Percentiles rank a stretch among this genome's conserved stretches.
These are phyloP conservation scores for Pseudobourletiella spinata DNA, from an alignment of 1,140 invertebrate species.

Conservation along the genomic window DNA sequence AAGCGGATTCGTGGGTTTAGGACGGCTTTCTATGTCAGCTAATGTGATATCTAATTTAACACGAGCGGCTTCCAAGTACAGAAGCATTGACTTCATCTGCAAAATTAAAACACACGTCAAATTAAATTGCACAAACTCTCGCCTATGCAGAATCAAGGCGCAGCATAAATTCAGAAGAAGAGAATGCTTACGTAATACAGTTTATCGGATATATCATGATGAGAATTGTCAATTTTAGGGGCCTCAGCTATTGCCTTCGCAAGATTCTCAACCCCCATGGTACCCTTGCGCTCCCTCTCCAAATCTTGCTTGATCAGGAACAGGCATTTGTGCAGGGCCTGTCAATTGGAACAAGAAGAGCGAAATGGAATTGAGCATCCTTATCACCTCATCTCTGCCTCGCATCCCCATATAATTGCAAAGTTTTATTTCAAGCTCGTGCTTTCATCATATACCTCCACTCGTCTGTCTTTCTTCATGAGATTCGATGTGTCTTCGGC, in stretches of 20 bases:
- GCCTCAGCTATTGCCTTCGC: constrained; percentile 81
- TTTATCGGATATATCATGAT: constrained; percentile 85
- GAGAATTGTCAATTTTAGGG: constrained; percentile 82
- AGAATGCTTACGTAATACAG: constrained; percentile 76
- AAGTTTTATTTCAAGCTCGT: too few species aligned
- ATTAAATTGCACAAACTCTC: too few species aligned
- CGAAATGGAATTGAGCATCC: too few species aligned
- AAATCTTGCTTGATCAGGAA: constrained; percentile 74
- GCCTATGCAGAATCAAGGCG: too few species aligned
- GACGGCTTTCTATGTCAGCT: constrained; percentile 66
- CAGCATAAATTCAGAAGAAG: too few species aligned
- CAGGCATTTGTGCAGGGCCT: constrained; percentile 61
- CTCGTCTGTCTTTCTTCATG: constrained; percentile 83
- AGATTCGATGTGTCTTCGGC: constrained; percentile 85
- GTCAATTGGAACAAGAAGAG: constrained; percentile 41
- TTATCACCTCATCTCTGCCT: too few species aligned
- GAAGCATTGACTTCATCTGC: constrained; percentile 82
- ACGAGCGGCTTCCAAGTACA: constrained; percentile 80
- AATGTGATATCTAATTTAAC: constrained; percentile 75
- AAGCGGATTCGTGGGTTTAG: constrained; percentile 65
- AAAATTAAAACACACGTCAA: constrained; percentile 38
- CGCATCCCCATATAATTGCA: too few species aligned
- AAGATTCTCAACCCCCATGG: constrained; percentile 76
- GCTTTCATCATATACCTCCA: constrained; percentile 57
- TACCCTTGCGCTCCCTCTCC: constrained; percentile 72